Percentiles rank a stretch among this genome's conserved stretches.
These are phyloP conservation scores for Pseudochaenichthys georgianus DNA, from an alignment of 2,797 vertebrate species.

Conservation along the genomic window DNA sequence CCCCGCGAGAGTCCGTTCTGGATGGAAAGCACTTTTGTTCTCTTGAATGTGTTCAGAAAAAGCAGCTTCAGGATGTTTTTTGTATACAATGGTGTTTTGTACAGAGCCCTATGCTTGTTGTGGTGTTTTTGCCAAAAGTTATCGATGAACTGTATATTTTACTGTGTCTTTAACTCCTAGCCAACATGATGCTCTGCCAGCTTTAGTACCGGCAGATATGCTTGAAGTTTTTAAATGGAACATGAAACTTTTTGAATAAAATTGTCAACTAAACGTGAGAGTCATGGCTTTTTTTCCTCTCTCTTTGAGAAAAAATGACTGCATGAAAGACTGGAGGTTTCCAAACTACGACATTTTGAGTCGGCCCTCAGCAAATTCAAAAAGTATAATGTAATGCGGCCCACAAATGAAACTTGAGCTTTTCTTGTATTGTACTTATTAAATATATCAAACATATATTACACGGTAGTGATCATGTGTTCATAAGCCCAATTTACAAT, in stretches of 20 bases:
- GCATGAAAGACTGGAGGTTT: background rate
- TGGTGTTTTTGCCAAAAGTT: slow-evolving; percentile 69
- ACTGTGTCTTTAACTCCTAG: slow-evolving; percentile 18
- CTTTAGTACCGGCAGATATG: slow-evolving; percentile 55
- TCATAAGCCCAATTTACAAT: too few relatives aligned
- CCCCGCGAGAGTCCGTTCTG: background rate
- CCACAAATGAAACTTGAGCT: too few relatives aligned
- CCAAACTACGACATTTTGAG: too few relatives aligned
- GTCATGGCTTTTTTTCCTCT: background rate
- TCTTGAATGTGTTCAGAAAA: slow-evolving; percentile 33
- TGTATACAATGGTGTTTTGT: slow-evolving; percentile 55
- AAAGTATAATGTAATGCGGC: too few relatives aligned
- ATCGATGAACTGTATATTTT: slow-evolving; percentile 38
- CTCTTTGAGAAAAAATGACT: background rate
- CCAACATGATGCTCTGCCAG: slow-evolving; percentile 46
- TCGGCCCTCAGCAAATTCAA: too few relatives aligned
- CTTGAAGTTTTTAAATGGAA: slow-evolving; percentile 71
- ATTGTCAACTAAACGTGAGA: slow-evolving; percentile 14
- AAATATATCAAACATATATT: too few relatives aligned
- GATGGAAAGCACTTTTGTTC: slow-evolving; percentile 2
- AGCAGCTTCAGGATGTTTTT: slow-evolving; percentile 25
- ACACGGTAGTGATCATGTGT: too few relatives aligned
- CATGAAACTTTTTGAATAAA: slow-evolving; percentile 78
- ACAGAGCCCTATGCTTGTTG: slow-evolving; percentile 45
- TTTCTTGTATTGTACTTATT: too few relatives aligned